Evolutionary conservation across 2,113 vertebrate species (phyloP).

Genomic region (Okapia johnstoni): DNA sequence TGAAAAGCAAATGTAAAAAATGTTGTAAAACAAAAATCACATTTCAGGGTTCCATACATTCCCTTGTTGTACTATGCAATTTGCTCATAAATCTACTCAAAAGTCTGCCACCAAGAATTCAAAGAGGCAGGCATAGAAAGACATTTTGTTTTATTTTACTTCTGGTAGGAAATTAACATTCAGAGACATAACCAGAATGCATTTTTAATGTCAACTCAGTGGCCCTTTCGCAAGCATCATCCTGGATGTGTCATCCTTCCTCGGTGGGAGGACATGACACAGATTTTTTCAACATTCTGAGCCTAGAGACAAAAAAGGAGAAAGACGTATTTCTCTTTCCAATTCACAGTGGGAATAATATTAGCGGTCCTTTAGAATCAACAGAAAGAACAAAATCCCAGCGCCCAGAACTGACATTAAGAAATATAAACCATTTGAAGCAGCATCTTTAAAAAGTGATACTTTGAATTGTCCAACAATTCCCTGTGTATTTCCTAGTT

Average conservation of each 20-base stretch:
- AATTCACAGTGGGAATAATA: accelerated
- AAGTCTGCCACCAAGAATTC: neutral
- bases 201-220: neutral
- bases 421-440: neutral
- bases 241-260: neutral
- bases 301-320: neutral
- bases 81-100: neutral
- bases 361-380: neutral
- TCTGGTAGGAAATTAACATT: neutral
- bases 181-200: neutral
- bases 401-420: neutral
- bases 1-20: neutral
- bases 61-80: neutral
- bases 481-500: neutral
- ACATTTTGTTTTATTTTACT: neutral
- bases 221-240: neutral
- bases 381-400: neutral
- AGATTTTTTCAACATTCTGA: neutral
- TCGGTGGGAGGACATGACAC: neutral
- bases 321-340: neutral
- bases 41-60: neutral
- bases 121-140: neutral
- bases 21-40: neutral
- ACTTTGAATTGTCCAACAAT: neutral
- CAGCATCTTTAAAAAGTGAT: neutral